These are phyloP conservation scores for Caenorhabditis angaria DNA, from an alignment of 2,888 invertebrate genomes.

Conservation along the genomic window DNA sequence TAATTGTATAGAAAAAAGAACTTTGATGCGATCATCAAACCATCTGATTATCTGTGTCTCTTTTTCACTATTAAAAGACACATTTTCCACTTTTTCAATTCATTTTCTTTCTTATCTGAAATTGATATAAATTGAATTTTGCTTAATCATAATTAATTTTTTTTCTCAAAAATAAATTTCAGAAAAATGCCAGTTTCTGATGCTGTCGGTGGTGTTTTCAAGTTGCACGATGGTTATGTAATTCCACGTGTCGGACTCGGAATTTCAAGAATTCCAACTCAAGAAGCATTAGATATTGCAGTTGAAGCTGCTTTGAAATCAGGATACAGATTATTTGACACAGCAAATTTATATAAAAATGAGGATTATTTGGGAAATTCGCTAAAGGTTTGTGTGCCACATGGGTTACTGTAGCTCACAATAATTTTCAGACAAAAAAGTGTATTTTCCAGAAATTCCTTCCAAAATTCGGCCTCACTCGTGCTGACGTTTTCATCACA, in stretches of 20 bases:
- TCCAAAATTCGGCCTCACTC: constrained; percentile 79
- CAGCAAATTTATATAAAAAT: constrained; percentile 82
- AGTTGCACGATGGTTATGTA: constrained; percentile 42
- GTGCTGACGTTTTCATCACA: constrained; percentile 83
- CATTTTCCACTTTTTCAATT: too few species aligned
- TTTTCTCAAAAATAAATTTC: neutral
- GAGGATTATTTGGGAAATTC: constrained; percentile 79
- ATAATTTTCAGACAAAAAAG: neutral
- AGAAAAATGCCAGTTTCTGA: neutral
- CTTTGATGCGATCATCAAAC: too few species aligned
- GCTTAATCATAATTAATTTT: too few species aligned
- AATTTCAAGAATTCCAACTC: constrained; percentile 53
- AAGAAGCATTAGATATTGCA: constrained; percentile 42
- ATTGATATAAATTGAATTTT: too few species aligned
- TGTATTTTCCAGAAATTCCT: constrained; percentile 75
- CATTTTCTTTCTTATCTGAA: too few species aligned
- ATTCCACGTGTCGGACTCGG: constrained; percentile 61
- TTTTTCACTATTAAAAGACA: too few species aligned
- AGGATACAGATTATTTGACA: constrained; percentile 82
- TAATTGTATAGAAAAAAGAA: too few species aligned
- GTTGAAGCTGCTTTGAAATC: constrained; percentile 51
- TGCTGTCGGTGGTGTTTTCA: constrained; percentile 36
- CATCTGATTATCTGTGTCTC: too few species aligned
- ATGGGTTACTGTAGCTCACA: too few species aligned
- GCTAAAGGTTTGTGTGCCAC: too few species aligned